Evolutionary conservation across 2,797 vertebrate genomes (phyloP), one percentile per base, ranked within the genome.

Genomic region (Thripadectes ignobilis): DNA sequence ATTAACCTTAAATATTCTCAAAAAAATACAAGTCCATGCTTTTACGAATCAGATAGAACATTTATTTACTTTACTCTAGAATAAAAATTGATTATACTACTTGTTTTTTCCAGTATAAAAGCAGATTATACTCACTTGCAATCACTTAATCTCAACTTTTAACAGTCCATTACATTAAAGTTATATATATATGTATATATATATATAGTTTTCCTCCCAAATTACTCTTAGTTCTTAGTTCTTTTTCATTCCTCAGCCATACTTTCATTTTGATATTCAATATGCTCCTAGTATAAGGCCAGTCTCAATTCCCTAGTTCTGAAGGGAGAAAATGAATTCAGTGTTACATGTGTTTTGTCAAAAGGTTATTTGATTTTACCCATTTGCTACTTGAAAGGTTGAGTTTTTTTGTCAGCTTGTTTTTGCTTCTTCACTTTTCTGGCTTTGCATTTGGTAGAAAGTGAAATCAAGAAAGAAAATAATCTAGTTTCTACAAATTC

Each of bases 321-420:
- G 14, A 46, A 36, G 20, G 2, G 12, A 46, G 17, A 87, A 65
- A 88, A 88, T 30, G 17, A 77, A 51, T 82, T 55, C 18, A 17
- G 3, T 22, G 11, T 68, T 75, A 66, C 22, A 38, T 0, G 1
- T 41, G 4, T 39, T 61, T 91, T 78, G 20, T 78, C n/a, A 68
- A 32, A 46, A 9, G 3, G 8, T 52, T 67, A 21, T 41, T 89
- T 69, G 3, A 23, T 66, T 85, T 85, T 79, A 52, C 1, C 3
- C 6, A 62, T 87, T 77, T 34, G 55, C 18, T 63, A 4, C 9
- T 38, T 71, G 14, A 57, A 73, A 1, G 27, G 3, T 34, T 55
- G 13, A 46, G 6, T 0, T 1, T 8, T 38, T 36, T 49, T 54
- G 14, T 69, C 45, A 48, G 1, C 2, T 81, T 80, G 12, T 7